A percentile compares a stretch with the other conserved stretches of the same genome.
phyloP scores from a whole-genome alignment of 2,797 vertebrate genomes.

The Melanotaenia pygmaea region DNA sequence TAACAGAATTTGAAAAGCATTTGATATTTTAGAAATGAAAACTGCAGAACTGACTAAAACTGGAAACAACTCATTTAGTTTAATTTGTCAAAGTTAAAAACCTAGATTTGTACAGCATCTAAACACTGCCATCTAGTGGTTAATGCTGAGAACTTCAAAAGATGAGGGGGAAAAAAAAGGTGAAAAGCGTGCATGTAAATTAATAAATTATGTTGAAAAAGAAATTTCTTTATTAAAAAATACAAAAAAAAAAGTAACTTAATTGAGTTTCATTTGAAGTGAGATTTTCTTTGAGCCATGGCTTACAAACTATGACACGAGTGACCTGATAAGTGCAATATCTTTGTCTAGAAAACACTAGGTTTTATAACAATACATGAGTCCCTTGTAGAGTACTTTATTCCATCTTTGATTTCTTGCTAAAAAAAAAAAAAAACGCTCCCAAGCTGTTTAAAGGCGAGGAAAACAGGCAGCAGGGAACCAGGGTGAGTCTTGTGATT shows the following conservation, averaged over 20 bases:
- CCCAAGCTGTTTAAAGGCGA: background rate
- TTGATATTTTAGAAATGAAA: conserved; percentile 8
- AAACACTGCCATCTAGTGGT: conserved; percentile 67
- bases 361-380: conserved; percentile 11
- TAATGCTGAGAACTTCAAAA: background rate
- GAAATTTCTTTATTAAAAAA: conserved; percentile 57
- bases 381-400: conserved; percentile 15
- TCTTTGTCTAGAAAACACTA: conserved; percentile 6
- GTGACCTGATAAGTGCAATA: background rate
- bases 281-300: background rate
- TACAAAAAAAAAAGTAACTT: conserved; percentile 40
- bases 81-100: background rate
- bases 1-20: background rate
- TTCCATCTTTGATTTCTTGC: conserved; percentile 14
- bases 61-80: background rate
- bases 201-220: background rate
- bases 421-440: background rate
- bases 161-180: background rate
- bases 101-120: background rate
- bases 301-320: conserved; percentile 14
- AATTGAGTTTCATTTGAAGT: conserved; percentile 21
- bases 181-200: background rate
- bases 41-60: background rate
- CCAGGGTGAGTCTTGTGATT: conserved; percentile 9
- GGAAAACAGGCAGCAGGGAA: conserved; percentile 3